These are phyloP conservation scores for Akabosia matsudoensis DNA, from an alignment of 1,140 invertebrate genomes.

Conservation along the genomic window DNA sequence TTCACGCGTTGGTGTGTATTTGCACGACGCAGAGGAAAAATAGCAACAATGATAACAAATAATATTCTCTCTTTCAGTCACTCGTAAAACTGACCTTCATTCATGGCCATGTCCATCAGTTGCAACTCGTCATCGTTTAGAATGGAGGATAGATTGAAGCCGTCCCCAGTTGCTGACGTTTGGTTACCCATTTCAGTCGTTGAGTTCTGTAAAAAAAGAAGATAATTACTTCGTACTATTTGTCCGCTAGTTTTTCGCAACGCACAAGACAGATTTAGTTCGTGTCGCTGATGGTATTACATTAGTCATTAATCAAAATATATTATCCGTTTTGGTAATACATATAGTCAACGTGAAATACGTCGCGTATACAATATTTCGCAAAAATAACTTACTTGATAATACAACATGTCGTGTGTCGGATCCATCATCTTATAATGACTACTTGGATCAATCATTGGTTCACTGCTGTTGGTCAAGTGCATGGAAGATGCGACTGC, in stretches of 20 bases:
- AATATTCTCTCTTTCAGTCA: not conserved
- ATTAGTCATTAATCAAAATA: too few species aligned
- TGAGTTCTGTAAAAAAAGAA: conserved; percentile 35
- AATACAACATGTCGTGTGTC: conserved; percentile 64
- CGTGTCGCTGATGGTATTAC: too few species aligned
- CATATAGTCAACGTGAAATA: not conserved
- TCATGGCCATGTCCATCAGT: conserved; percentile 84
- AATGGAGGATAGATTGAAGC: conserved; percentile 73
- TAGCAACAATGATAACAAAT: not conserved
- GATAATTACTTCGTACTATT: too few species aligned
- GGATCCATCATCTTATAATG: conserved; percentile 51
- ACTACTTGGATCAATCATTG: conserved; percentile 42
- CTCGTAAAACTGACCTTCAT: conserved; percentile 65
- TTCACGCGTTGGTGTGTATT: too few species aligned
- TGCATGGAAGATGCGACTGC: conserved; percentile 77
- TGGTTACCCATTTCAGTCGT: conserved; percentile 63
- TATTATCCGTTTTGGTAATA: too few species aligned
- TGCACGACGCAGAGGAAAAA: not conserved
- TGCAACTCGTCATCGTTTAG: conserved; percentile 82
- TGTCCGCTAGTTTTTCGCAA: too few species aligned
- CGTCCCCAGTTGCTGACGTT: conserved; percentile 61
- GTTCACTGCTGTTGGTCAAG: conserved; percentile 57
- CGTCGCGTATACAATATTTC: not conserved
- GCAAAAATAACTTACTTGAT: conserved; percentile 56
- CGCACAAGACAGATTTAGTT: too few species aligned